These are phyloP conservation scores for Melanotaenia trifasciata DNA, from an alignment of 2,797 vertebrate species.

Conservation along the genomic window DNA sequence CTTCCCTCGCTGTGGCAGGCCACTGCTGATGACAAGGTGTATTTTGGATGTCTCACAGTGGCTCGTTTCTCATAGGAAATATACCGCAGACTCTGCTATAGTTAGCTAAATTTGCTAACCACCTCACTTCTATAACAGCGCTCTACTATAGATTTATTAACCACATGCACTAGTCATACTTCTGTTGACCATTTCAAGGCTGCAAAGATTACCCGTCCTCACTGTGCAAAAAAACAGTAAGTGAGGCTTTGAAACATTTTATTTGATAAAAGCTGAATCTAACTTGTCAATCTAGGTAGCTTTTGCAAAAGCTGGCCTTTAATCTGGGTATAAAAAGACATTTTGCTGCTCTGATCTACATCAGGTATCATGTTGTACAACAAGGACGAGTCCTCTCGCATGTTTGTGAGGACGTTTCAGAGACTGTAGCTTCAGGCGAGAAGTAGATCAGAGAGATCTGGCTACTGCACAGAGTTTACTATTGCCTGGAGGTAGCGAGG, in stretches of 20 bases:
- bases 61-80: slow-evolving; percentile 45
- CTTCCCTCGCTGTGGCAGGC: slow-evolving; percentile 62
- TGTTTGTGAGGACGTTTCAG: slow-evolving; percentile 47
- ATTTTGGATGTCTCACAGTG: slow-evolving; percentile 62
- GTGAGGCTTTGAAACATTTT: slow-evolving; percentile 16
- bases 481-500: slow-evolving; percentile 54
- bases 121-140: not conserved
- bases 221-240: not conserved
- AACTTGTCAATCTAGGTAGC: slow-evolving; percentile 8
- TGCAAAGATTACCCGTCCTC: slow-evolving; percentile 4
- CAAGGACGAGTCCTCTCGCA: slow-evolving; percentile 29
- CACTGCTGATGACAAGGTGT: slow-evolving; percentile 69
- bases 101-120: slow-evolving; percentile 4
- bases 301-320: slow-evolving; percentile 18
- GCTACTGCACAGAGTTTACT: slow-evolving; percentile 53
- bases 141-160: not conserved
- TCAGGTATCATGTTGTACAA: slow-evolving; percentile 29
- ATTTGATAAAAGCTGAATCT: slow-evolving; percentile 12
- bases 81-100: slow-evolving; percentile 25
- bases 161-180: not conserved
- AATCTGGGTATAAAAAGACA: slow-evolving; percentile 28
- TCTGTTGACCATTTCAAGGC: not conserved
- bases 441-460: slow-evolving; percentile 54
- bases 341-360: slow-evolving; percentile 39
- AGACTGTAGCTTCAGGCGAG: slow-evolving; percentile 54